Evolutionary conservation across 2,797 vertebrate genomes (phyloP).

Genomic region (Amphiprion clarkii): DNA sequence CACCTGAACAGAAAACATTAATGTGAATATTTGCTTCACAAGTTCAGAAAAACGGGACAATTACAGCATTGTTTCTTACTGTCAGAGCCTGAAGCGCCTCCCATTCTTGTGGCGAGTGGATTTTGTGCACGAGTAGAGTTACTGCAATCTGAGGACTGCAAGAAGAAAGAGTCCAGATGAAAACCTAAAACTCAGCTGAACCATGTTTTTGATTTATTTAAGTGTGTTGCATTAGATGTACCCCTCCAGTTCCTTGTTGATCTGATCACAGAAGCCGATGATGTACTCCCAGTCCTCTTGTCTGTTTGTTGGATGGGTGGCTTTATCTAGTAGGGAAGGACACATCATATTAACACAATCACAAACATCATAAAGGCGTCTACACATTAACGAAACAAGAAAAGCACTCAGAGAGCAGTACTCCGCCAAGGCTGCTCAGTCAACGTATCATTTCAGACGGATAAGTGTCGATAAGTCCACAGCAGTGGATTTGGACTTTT

Average conservation of each 20-base stretch:
- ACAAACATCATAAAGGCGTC: no score
- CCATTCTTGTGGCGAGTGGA: constrained; percentile 98
- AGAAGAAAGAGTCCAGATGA: constrained; percentile 36
- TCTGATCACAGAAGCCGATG: constrained; percentile 98
- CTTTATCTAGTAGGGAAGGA: constrained; percentile 89
- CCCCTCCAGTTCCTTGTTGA: constrained; percentile 99
- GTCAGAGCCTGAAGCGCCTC: constrained; percentile 96
- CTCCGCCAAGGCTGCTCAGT: no score
- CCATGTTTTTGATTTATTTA: background rate
- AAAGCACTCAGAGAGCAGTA: no score
- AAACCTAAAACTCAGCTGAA: background rate
- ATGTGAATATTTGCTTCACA: background rate
- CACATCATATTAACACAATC: no score
- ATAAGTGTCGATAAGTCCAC: no score
- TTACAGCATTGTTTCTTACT: constrained; percentile 81
- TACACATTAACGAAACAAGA: no score
- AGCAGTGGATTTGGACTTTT: no score
- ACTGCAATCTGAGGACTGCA: constrained; percentile 95
- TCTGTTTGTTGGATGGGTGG: constrained; percentile 96
- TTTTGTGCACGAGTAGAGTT: constrained; percentile 94
- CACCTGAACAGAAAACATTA: constrained; percentile 83
- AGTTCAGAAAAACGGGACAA: background rate
- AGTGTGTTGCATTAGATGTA: constrained; percentile 63
- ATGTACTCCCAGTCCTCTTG: constrained; percentile 99
- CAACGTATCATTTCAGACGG: no score